Conservation (phyloP, 2,888 invertebrate genomes). For the Tupiocoris notatus region DNA sequence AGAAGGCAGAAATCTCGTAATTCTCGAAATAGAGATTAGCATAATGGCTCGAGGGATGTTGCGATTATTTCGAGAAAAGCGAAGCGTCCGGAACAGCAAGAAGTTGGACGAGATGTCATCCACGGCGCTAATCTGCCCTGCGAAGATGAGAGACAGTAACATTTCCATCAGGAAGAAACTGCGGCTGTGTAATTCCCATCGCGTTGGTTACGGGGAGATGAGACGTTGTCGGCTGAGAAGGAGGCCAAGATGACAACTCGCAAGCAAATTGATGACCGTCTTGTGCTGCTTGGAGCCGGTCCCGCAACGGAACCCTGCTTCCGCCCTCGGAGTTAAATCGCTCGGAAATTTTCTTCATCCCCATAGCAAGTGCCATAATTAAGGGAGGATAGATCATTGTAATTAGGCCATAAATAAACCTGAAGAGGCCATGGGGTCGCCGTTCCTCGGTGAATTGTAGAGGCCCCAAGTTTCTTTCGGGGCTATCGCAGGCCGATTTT, state of each 20-base stretch:
- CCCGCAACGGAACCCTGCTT: conserved; percentile 9
- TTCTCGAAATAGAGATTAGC: too few species aligned
- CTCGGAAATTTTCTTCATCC: conserved; percentile 39
- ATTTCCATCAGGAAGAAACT: conserved; percentile 38
- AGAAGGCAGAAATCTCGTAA: too few species aligned
- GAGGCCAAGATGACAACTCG: conserved; percentile 31
- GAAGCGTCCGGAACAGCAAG: background rate
- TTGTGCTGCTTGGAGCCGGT: background rate
- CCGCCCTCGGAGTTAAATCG: conserved; percentile 30
- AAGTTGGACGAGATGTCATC: background rate
- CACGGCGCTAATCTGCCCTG: background rate
- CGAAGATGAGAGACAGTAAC: conserved; percentile 18
- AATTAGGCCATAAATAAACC: conserved; percentile 40
- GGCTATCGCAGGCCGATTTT: too few species aligned
- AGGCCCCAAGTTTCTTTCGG: too few species aligned
- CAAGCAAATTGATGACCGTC: conserved; percentile 38
- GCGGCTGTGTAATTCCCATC: conserved; percentile 32
- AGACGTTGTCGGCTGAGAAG: background rate
- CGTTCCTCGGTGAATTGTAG: too few species aligned
- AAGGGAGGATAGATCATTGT: conserved; percentile 31
- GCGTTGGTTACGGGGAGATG: background rate
- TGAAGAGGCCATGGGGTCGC: too few species aligned
- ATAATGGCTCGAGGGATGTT: background rate
- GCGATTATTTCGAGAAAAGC: background rate
- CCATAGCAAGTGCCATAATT: conserved; percentile 36